These are phyloP conservation scores for Drosophila melanica DNA, from an alignment of 1,140 invertebrate genomes.

Conservation along the genomic window DNA sequence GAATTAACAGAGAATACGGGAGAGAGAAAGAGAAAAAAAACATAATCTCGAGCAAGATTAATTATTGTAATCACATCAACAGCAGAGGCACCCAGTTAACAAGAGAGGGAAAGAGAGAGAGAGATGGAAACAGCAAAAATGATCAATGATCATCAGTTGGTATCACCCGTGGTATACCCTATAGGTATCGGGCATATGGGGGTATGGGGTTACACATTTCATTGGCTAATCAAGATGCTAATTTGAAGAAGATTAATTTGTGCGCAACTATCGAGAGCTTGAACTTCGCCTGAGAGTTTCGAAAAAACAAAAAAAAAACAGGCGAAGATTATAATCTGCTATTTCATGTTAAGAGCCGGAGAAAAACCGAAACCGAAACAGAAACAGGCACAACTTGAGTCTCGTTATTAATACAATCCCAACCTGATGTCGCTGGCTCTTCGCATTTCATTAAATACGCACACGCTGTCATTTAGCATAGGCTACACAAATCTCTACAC, in stretches of 20 bases:
- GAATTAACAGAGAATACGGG: slow-evolving; percentile 20
- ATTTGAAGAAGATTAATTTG: slow-evolving; percentile 83
- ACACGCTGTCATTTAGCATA: slow-evolving; percentile 46
- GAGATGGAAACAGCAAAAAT: slow-evolving; percentile 45
- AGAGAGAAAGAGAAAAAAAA: slow-evolving; percentile 21
- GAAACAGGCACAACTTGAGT: slow-evolving; percentile 51
- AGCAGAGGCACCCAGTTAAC: slow-evolving; percentile 48
- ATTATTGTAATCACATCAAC: slow-evolving; percentile 84
- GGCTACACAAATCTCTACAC: slow-evolving; percentile 1
- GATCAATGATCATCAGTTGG: slow-evolving; percentile 81
- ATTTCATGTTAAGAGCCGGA: slow-evolving; percentile 29
- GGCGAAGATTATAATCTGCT: slow-evolving; percentile 58
- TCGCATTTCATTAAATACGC: slow-evolving; percentile 72
- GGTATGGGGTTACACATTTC: slow-evolving; percentile 79
- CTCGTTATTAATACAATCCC: slow-evolving; percentile 66
- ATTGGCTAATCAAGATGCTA: slow-evolving; percentile 83
- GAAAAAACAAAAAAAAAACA: not conserved
- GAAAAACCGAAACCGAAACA: not conserved
- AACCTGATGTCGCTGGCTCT: slow-evolving; percentile 40
- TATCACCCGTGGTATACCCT: slow-evolving; percentile 40
- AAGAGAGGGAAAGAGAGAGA: slow-evolving; percentile 23
- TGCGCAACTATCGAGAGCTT: slow-evolving; percentile 59
- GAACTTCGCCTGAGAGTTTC: slow-evolving; percentile 16
- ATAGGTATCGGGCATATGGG: not conserved
- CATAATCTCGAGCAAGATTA: slow-evolving; percentile 81